Evolutionary conservation across 2,113 vertebrate species (phyloP).

Genomic region (Percina caprodes): DNA sequence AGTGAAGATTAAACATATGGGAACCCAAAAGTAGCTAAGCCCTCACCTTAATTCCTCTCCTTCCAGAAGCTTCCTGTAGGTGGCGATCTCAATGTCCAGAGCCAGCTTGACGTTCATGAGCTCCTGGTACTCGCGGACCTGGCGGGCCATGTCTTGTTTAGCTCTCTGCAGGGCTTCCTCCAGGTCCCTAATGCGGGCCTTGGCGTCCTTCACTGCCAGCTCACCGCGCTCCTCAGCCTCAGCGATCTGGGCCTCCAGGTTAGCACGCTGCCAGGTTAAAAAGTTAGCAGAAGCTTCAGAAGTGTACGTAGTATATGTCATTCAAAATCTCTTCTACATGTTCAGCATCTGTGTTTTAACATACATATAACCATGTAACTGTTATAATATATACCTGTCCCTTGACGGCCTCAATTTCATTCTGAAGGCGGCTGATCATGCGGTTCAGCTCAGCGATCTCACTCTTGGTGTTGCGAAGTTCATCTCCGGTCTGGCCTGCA

Average conservation of each 20-base stretch:
- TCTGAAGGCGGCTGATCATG: constrained; percentile 86
- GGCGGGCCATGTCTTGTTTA: constrained; percentile 91
- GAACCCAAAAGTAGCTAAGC: background rate
- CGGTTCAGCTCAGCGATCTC: constrained; percentile 90
- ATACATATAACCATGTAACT: background rate
- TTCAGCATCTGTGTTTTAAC: background rate
- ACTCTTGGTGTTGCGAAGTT: constrained; percentile 85
- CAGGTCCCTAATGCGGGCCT: constrained; percentile 86
- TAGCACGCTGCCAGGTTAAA: constrained; percentile 82
- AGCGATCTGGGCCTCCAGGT: constrained; percentile 87
- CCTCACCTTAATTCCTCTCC: constrained; percentile 90
- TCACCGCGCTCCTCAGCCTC: constrained; percentile 92
- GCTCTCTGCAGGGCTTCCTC: constrained; percentile 89
- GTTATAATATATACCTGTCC: constrained; percentile 83
- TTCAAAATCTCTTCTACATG: background rate
- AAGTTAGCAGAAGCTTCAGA: constrained; percentile 7
- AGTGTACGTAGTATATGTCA: background rate
- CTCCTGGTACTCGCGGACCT: constrained; percentile 92
- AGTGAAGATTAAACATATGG: background rate
- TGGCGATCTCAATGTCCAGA: constrained; percentile 94
- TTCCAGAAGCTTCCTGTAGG: constrained; percentile 94
- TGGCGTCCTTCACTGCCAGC: constrained; percentile 90
- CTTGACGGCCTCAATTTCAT: constrained; percentile 88
- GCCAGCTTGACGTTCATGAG: constrained; percentile 92
- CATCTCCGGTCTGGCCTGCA: constrained; percentile 80